Conservation (phyloP, 2,113 vertebrate species). For the Puma concolor region DNA sequence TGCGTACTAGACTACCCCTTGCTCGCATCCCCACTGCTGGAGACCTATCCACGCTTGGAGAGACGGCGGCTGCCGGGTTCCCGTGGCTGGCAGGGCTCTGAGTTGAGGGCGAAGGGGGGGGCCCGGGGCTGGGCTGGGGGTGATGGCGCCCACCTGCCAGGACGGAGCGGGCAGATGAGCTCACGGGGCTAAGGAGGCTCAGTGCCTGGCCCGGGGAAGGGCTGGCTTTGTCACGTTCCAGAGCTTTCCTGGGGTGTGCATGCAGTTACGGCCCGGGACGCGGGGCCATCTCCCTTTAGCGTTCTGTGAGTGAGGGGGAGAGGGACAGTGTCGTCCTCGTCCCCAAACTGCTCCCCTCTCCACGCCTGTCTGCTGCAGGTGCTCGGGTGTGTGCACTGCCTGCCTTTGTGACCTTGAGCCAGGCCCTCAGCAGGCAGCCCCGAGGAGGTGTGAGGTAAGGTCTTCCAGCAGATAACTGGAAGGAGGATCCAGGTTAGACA, state of each 20-base stretch:
- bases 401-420: background rate
- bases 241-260: background rate
- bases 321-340: no score
- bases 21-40: background rate
- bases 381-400: accelerated
- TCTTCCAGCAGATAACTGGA: background rate
- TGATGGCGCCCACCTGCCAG: background rate
- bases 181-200: background rate
- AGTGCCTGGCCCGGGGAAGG: background rate
- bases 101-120: background rate
- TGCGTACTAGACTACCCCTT: no score
- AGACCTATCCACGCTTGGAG: background rate
- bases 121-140: background rate
- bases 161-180: background rate
- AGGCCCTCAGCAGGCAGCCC: accelerated
- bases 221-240: accelerated
- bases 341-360: background rate
- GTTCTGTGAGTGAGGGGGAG: background rate
- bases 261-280: background rate
- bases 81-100: background rate
- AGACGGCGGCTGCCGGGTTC: background rate
- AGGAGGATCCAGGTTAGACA: background rate
- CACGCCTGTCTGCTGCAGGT: background rate
- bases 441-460: background rate
- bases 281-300: background rate